Conservation (phyloP, 2,797 vertebrate genomes). For the Champsocephalus esox region DNA sequence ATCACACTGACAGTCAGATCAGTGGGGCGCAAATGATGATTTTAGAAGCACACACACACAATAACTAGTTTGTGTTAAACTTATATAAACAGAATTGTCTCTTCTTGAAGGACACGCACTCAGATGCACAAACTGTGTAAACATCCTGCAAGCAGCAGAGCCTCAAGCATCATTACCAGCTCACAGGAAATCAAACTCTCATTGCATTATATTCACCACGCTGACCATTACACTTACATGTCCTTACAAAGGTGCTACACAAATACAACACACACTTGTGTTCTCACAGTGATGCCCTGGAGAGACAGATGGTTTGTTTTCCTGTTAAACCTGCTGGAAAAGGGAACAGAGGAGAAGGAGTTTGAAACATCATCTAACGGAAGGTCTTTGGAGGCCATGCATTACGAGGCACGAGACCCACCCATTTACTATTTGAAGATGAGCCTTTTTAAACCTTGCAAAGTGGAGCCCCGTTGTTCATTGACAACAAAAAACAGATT, state of each 20-base stretch:
- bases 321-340: slow-evolving; percentile 61
- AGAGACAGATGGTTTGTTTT: slow-evolving; percentile 60
- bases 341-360: slow-evolving; percentile 42
- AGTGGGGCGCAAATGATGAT: slow-evolving; percentile 65
- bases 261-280: slow-evolving; percentile 4
- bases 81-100: slow-evolving; percentile 58
- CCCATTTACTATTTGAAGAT: background rate
- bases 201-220: slow-evolving; percentile 48
- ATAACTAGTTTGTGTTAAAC: slow-evolving; percentile 27
- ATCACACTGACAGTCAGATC: slow-evolving; percentile 74
- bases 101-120: slow-evolving; percentile 34
- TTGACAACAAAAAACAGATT: no score
- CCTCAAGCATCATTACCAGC: slow-evolving; percentile 35
- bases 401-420: background rate
- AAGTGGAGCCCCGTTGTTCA: no score
- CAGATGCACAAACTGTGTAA: slow-evolving; percentile 66
- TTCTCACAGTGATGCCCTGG: slow-evolving; percentile 33
- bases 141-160: slow-evolving; percentile 52
- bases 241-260: slow-evolving; percentile 24
- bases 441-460: no score
- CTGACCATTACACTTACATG: slow-evolving; percentile 34
- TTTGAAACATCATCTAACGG: background rate
- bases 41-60: slow-evolving; percentile 41
- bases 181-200: slow-evolving; percentile 54
- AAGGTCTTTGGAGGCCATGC: slow-evolving; percentile 2